phyloP scores from a whole-genome alignment of 2,888 invertebrate genomes.

The Acheta domesticus region DNA sequence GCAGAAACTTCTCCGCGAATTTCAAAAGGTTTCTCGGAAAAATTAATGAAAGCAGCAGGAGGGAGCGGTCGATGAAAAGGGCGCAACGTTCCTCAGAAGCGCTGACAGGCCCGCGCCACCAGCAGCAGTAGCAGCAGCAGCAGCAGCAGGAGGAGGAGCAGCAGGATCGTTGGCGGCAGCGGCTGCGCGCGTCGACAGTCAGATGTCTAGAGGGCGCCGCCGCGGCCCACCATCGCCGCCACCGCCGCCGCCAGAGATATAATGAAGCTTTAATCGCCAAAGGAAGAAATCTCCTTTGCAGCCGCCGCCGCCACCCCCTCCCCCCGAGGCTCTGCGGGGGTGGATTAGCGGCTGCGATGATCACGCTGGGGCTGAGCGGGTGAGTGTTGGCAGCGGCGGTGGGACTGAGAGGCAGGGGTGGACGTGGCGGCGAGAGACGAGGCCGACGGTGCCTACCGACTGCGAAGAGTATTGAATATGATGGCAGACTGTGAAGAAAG shows the following conservation, averaged over 20 bases:
- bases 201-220: conserved; percentile 2
- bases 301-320: background rate
- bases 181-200: conserved; percentile 1
- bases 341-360: background rate
- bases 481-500: no score
- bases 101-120: background rate
- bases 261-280: conserved; percentile 52
- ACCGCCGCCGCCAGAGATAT: conserved; percentile 43
- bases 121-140: background rate
- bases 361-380: background rate
- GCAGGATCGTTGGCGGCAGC: background rate
- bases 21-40: background rate
- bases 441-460: no score
- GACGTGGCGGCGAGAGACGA: no score
- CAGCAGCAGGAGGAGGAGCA: background rate
- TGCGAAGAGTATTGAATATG: no score
- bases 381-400: no score
- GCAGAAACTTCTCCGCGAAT: no score
- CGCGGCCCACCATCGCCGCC: background rate
- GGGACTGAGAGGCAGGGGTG: no score
- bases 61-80: background rate
- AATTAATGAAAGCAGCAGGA: background rate
- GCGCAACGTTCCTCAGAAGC: background rate
- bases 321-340: background rate
- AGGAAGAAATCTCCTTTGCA: conserved; percentile 26